A percentile compares a stretch with the other conserved stretches of the same genome.
Evolutionary conservation across 1,140 invertebrate species (phyloP).

Genomic region (Halictus rubicundus): DNA sequence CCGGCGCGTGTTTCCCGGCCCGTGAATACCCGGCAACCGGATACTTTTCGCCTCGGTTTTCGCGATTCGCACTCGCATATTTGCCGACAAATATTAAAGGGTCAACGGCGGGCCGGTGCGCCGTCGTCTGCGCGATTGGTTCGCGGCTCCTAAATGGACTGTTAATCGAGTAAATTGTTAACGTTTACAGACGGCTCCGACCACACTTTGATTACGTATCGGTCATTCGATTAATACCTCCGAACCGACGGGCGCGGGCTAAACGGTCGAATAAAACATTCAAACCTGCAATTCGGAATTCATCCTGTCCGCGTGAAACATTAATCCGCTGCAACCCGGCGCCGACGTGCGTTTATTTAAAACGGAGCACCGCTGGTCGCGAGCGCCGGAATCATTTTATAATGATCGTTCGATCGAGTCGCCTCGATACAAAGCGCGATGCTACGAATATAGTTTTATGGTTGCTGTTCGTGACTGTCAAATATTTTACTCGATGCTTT

Average conservation of each 20-base stretch:
- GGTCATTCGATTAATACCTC: constrained; percentile 31
- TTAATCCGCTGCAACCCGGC: background rate
- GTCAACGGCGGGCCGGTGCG: background rate
- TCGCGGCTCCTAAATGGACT: constrained; percentile 17
- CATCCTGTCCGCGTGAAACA: background rate
- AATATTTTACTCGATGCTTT: no score
- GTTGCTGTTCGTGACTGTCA: no score
- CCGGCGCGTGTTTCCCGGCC: background rate
- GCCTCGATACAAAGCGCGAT: no score
- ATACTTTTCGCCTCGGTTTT: background rate
- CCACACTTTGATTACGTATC: constrained; percentile 33
- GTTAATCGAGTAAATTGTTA: constrained; percentile 41
- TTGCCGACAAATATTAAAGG: constrained; percentile 25
- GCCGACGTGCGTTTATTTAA: background rate
- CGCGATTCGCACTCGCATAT: background rate
- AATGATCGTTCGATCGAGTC: no score
- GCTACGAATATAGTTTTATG: no score
- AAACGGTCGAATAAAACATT: constrained; percentile 44
- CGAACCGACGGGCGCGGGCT: background rate
- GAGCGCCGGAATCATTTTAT: no score
- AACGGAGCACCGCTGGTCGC: no score
- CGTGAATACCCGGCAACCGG: no score
- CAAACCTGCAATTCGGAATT: background rate
- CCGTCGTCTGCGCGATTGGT: constrained; percentile 2
- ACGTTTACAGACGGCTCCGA: background rate